These are phyloP conservation scores for Neopelma chrysocephalum DNA, from an alignment of 2,797 vertebrate species.

Conservation along the genomic window DNA sequence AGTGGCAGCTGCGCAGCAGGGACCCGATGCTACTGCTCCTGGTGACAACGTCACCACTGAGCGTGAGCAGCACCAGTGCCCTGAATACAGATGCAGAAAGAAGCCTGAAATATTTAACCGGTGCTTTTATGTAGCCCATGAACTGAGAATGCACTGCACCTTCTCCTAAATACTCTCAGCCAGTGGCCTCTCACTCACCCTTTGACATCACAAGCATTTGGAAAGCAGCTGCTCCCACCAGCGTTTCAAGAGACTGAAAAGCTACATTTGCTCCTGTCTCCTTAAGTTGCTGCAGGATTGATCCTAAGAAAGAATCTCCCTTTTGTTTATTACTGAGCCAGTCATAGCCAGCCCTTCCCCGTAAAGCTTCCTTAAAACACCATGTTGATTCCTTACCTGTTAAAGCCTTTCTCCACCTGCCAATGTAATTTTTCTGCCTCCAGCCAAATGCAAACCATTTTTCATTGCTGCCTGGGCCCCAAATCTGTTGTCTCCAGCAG, in stretches of 20 bases:
- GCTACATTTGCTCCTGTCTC: background rate
- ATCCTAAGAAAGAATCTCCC: background rate
- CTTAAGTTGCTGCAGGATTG: background rate
- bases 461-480: background rate
- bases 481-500: background rate
- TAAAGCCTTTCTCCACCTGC: background rate
- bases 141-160: too few relatives aligned
- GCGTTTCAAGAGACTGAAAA: fast-evolving
- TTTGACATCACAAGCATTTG: background rate
- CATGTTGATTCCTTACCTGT: background rate
- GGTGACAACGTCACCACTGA: background rate
- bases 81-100: background rate
- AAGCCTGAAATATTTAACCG: background rate
- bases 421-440: background rate
- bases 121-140: background rate
- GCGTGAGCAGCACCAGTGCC: background rate
- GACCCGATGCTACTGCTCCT: background rate
- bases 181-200: background rate
- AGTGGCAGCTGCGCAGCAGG: background rate
- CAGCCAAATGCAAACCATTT: background rate
- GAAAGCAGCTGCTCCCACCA: background rate
- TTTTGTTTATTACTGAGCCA: background rate
- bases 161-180: background rate
- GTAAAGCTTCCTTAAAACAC: background rate
- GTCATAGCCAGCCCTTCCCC: background rate